Conservation (phyloP, 2,888 invertebrate species). For the Dione juno region DNA sequence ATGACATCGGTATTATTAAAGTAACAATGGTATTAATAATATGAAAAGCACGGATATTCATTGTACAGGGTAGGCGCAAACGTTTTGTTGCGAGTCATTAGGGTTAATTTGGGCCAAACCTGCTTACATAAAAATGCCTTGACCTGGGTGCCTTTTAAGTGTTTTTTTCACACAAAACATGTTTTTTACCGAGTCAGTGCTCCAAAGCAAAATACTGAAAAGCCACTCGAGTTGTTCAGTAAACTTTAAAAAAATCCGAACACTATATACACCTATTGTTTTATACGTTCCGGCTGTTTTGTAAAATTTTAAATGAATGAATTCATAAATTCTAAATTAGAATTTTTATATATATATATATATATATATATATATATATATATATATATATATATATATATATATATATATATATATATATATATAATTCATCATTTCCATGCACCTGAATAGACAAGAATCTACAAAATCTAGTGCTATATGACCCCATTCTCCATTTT, state of each 20-base stretch:
- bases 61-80: slow-evolving; percentile 31
- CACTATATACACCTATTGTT: slow-evolving; percentile 8
- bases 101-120: slow-evolving; percentile 46
- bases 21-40: slow-evolving; percentile 46
- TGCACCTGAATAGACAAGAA: neutral
- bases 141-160: slow-evolving; percentile 40
- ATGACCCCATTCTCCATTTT: neutral
- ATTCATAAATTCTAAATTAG: too few relatives aligned
- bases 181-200: slow-evolving; percentile 28
- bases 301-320: slow-evolving; percentile 11
- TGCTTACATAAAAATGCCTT: slow-evolving; percentile 40
- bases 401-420: too few relatives aligned
- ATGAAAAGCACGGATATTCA: slow-evolving; percentile 31
- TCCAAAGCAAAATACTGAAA: slow-evolving; percentile 22
- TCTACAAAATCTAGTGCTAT: neutral
- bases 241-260: slow-evolving; percentile 16
- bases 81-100: slow-evolving; percentile 46
- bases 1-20: slow-evolving; percentile 41
- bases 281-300: neutral
- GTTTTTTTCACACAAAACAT: slow-evolving; percentile 39
- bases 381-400: too few relatives aligned
- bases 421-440: too few relatives aligned
- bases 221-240: slow-evolving; percentile 10
- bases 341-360: too few relatives aligned
- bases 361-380: too few relatives aligned